Evolutionary conservation across 2,888 invertebrate species (phyloP).

Genomic region (Tridacna crocea): DNA sequence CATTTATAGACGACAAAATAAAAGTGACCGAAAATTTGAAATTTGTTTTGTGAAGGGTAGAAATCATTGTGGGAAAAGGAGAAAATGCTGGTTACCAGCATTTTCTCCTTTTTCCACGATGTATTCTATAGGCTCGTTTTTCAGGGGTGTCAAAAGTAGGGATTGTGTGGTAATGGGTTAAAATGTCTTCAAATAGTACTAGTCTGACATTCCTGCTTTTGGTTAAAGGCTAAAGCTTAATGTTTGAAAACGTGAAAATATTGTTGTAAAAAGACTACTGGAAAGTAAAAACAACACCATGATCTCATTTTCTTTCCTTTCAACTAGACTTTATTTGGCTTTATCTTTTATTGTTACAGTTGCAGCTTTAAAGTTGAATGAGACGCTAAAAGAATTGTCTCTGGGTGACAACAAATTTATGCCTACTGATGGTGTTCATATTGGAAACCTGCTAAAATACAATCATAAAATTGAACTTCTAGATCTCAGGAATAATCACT

Average conservation of each 20-base stretch:
- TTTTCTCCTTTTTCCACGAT: too few relatives aligned
- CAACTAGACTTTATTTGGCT: too few relatives aligned
- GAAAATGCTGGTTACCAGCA: too few relatives aligned
- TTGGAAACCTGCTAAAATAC: conserved; percentile 90
- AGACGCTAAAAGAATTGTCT: conserved; percentile 90
- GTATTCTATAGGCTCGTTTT: too few relatives aligned
- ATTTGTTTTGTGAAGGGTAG: too few relatives aligned
- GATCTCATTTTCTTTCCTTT: not conserved
- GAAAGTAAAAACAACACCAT: not conserved
- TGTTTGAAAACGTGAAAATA: not conserved
- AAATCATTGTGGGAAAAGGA: too few relatives aligned
- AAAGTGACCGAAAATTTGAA: too few relatives aligned
- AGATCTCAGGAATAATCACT: conserved; percentile 89
- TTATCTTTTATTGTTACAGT: conserved; percentile 86
- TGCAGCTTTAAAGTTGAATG: conserved; percentile 91
- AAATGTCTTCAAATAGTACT: too few relatives aligned
- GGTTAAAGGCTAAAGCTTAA: not conserved
- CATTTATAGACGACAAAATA: too few relatives aligned
- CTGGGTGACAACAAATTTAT: conserved; percentile 92
- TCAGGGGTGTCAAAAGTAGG: too few relatives aligned
- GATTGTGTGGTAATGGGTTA: too few relatives aligned
- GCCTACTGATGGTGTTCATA: conserved; percentile 90
- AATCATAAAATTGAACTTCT: conserved; percentile 91
- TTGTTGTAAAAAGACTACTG: not conserved
- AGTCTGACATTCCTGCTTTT: too few relatives aligned